phyloP scores from a whole-genome alignment of 2,888 invertebrate species.

The Eilema griseolum region DNA sequence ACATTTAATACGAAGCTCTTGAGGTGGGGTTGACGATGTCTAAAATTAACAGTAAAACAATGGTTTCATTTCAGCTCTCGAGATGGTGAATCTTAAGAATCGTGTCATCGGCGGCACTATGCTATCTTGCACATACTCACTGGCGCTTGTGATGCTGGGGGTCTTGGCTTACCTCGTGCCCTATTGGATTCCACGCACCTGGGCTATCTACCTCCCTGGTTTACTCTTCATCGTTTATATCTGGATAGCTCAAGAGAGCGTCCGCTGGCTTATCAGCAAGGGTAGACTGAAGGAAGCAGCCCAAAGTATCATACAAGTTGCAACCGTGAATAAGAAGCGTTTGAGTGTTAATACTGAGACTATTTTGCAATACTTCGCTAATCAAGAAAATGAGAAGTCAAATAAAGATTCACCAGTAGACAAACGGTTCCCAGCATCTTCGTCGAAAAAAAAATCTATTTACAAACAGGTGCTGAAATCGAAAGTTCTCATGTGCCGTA shows the following conservation, averaged over 20 bases:
- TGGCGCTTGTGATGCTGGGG: not conserved
- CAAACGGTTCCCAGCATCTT: not conserved
- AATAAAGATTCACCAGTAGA: not conserved
- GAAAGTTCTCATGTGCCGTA: slow-evolving; percentile 28
- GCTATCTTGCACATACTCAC: not conserved
- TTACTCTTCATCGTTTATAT: slow-evolving; percentile 2
- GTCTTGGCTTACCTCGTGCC: not conserved
- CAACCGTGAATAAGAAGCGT: slow-evolving; percentile 48
- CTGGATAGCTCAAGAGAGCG: slow-evolving; percentile 2
- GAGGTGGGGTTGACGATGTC: too few relatives aligned
- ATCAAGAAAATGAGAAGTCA: not conserved
- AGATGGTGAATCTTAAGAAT: slow-evolving; percentile 9
- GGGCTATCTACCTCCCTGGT: not conserved
- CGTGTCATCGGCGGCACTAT: slow-evolving; percentile 5
- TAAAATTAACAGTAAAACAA: too few relatives aligned
- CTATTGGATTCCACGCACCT: slow-evolving; percentile 4
- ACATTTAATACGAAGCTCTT: too few relatives aligned
- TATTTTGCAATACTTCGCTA: slow-evolving; percentile 4
- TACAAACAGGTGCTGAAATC: slow-evolving; percentile 28
- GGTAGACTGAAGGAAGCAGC: slow-evolving; percentile 10
- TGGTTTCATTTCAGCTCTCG: slow-evolving; percentile 12
- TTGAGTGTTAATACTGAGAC: slow-evolving; percentile 53
- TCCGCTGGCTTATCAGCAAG: slow-evolving; percentile 14
- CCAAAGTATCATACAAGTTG: not conserved
- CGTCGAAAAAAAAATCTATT: not conserved